phyloP scores from a whole-genome alignment of 2,113 vertebrate species.

The Tor tambroides region DNA sequence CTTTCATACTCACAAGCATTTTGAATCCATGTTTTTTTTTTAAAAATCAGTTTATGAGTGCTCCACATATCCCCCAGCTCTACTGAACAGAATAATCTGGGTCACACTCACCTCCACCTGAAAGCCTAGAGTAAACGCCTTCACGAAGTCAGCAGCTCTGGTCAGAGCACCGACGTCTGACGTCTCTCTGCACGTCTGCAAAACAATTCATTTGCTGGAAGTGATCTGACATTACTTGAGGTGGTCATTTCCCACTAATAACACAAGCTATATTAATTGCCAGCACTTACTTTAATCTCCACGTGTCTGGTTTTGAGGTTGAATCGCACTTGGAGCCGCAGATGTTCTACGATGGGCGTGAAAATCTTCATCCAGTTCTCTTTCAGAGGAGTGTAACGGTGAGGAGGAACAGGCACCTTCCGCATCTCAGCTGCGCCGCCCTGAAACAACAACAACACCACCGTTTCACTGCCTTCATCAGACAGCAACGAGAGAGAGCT shows the following conservation, averaged over 20 bases:
- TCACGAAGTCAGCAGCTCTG: constrained; percentile 93
- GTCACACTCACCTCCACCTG: constrained; percentile 90
- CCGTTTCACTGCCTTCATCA: no score
- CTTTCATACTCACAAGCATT: no score
- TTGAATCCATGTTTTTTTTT: no score
- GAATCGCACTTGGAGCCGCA: constrained; percentile 94
- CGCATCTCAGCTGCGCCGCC: constrained; percentile 80
- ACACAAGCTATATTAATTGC: background rate
- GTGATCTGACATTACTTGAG: background rate
- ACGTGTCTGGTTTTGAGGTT: constrained; percentile 93
- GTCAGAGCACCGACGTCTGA: constrained; percentile 90
- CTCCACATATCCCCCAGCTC: no score
- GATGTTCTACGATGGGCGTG: constrained; percentile 92
- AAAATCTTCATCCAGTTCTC: constrained; percentile 99
- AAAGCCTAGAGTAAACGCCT: constrained; percentile 94
- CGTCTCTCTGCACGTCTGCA: constrained; percentile 94
- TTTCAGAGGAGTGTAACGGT: constrained; percentile 93
- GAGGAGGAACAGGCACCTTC: constrained; percentile 86
- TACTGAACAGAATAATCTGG: background rate
- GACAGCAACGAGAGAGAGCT: no score
- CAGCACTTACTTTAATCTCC: constrained; percentile 87
- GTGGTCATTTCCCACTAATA: background rate
- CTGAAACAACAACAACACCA: constrained; percentile 66
- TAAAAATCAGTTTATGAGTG: no score
- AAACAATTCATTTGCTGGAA: constrained; percentile 6